Base-by-base conservation (phyloP, 1,140 invertebrate genomes). In the Caligus rogercresseyi region DNA sequence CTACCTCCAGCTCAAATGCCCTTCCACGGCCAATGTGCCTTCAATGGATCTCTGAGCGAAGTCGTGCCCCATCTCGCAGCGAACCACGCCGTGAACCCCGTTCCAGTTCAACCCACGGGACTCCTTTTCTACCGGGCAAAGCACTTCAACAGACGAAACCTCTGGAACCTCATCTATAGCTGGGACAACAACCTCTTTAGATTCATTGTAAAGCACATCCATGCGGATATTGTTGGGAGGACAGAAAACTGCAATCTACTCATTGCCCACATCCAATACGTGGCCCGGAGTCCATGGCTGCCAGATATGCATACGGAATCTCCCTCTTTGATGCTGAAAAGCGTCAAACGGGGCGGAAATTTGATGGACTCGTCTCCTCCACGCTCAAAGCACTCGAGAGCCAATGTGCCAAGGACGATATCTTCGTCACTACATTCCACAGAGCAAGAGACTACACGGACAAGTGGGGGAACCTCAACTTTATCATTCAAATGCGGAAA, bases 1-100 rank as follows among this genome's bases (percentile, higher is more conserved):
- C n/a, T 63, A 63, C 53, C 24, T 63, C 15, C 61, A 63, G 53
- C 52, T 63, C 19, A 63, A 63, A 55, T 63, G 61, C 23, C 61
- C 61, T 63, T 63, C 25, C 61, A 63, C 31, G 61, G 61, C 11
- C 61, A 63, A 25, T 63, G 61, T 56, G 24, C 52, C 21, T 63
- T 63, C 25, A 59, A 25, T 25, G 61, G 61, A 14, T 62, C 60
- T 11, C 24, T 63, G 19, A 55, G 14, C 11, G 52, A 58, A 23
- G 61, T 63, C 2, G 53, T 56, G n/a, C 61, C 61, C 15, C 61
- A 63, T 56, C 52, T 63, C 4, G 24, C 16, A 62, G 16, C 61
- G 25, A 54, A 63, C 16, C 61, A 63, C 31, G 61, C 61, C 24
- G 61, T 63, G 13, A 63, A 51, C 3, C 61, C 61, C 21, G 61